These are phyloP conservation scores for Salticus scenicus DNA, from an alignment of 2,888 invertebrate genomes.

Conservation along the genomic window DNA sequence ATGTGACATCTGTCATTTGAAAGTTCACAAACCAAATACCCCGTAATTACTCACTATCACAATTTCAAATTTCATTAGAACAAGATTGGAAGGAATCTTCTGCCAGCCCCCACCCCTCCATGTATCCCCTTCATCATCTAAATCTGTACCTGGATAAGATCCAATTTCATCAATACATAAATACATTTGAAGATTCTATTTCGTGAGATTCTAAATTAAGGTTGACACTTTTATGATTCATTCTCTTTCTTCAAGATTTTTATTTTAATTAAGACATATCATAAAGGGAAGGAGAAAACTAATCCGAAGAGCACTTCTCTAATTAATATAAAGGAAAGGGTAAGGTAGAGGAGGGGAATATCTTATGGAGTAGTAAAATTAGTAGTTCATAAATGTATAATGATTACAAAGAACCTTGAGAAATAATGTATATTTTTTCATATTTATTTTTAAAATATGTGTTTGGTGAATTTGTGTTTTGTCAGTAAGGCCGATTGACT, in stretches of 20 bases:
- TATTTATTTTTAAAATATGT: no score
- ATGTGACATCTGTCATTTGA: neutral
- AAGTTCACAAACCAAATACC: neutral
- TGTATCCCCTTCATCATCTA: neutral
- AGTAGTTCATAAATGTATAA: no score
- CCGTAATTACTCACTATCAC: neutral
- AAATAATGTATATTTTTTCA: no score
- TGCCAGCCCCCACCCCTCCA: neutral
- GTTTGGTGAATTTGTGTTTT: no score
- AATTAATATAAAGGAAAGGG: no score
- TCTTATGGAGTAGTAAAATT: no score
- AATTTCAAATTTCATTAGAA: neutral
- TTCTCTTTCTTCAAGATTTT: neutral
- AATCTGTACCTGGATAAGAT: neutral
- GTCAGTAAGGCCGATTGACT: no score
- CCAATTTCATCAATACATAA: slow-evolving; percentile 1
- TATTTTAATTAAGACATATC: no score
- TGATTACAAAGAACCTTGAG: no score
- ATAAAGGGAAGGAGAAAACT: no score
- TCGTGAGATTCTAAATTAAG: neutral
- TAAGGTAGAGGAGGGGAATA: no score
- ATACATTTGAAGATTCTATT: neutral
- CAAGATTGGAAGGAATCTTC: neutral
- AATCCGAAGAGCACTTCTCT: no score
- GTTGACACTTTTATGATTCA: neutral